Evolutionary conservation across 1,140 invertebrate species (phyloP).

Genomic region (Globodera rostochiensis): DNA sequence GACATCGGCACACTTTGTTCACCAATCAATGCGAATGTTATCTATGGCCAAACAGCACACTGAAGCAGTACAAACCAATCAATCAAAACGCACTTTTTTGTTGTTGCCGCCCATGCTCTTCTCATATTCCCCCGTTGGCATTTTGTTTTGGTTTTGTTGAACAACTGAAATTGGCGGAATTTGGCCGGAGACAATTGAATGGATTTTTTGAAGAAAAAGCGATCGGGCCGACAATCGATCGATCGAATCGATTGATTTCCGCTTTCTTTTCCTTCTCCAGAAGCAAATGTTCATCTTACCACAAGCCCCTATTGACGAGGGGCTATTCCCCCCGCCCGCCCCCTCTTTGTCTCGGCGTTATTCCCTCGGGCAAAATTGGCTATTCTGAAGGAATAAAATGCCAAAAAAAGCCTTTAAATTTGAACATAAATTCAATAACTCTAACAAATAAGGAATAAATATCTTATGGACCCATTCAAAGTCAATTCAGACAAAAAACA

Average conservation of each 20-base stretch:
- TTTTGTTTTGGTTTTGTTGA: not conserved
- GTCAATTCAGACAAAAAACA: not conserved
- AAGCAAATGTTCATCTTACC: not conserved
- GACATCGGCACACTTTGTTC: not conserved
- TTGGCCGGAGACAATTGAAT: too few species aligned
- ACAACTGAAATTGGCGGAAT: too few species aligned
- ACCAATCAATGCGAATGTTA: not conserved
- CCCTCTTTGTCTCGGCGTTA: too few species aligned
- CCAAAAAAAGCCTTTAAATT: too few species aligned
- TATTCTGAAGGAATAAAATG: too few species aligned
- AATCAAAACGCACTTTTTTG: not conserved
- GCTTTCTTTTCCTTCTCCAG: not conserved
- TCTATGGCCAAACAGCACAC: too few species aligned
- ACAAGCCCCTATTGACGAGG: not conserved
- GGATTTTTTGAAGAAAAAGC: not conserved
- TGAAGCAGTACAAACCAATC: too few species aligned
- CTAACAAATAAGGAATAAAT: too few species aligned
- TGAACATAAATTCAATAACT: too few species aligned
- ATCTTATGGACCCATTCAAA: too few species aligned
- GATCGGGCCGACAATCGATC: not conserved
- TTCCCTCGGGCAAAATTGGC: too few species aligned
- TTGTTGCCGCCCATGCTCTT: constrained; percentile 16
- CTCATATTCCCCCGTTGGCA: constrained; percentile 23
- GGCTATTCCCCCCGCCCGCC: too few species aligned
- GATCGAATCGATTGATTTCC: not conserved